phyloP scores from a whole-genome alignment of 1,140 invertebrate species.

The Drosophila dunni region DNA sequence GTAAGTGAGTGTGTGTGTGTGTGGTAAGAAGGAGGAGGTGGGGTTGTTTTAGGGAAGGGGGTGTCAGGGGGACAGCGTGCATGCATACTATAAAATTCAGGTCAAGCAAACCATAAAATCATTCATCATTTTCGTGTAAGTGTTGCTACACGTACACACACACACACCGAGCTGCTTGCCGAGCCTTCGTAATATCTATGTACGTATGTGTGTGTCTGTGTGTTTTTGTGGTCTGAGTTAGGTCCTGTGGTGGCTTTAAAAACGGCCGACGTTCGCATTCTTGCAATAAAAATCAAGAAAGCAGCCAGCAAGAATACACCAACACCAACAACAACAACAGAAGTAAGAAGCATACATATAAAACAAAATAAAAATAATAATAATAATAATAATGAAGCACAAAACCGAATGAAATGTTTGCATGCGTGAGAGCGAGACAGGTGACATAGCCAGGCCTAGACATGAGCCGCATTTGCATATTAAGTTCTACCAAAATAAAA shows the following conservation, averaged over 20 bases:
- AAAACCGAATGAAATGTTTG: conserved; percentile 48
- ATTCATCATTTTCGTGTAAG: conserved; percentile 84
- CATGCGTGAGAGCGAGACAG: conserved; percentile 65
- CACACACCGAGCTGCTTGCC: conserved; percentile 55
- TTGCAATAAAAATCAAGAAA: conserved; percentile 81
- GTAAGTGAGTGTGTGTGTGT: not conserved
- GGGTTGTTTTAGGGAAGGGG: too few species aligned
- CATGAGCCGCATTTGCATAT: conserved; percentile 66
- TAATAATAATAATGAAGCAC: conserved; percentile 74
- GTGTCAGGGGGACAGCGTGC: conserved; percentile 41
- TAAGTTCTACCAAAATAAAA: conserved; percentile 26
- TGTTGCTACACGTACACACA: conserved; percentile 68
- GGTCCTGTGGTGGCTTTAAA: conserved; percentile 72
- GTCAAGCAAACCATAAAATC: conserved; percentile 84
- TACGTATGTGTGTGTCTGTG: conserved; percentile 38
- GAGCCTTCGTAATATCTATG: conserved; percentile 44
- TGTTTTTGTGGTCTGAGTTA: conserved; percentile 36
- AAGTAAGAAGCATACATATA: conserved; percentile 53
- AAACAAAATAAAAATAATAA: conserved; percentile 81
- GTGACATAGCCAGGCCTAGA: conserved; percentile 63
- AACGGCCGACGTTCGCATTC: conserved; percentile 81
- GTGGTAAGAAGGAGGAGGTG: not conserved
- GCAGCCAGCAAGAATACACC: conserved; percentile 58
- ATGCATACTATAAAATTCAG: conserved; percentile 83
- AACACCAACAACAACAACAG: conserved; percentile 38